Evolutionary conservation across 2,797 vertebrate species (phyloP).

Genomic region (Notolepis coatsorum): DNA sequence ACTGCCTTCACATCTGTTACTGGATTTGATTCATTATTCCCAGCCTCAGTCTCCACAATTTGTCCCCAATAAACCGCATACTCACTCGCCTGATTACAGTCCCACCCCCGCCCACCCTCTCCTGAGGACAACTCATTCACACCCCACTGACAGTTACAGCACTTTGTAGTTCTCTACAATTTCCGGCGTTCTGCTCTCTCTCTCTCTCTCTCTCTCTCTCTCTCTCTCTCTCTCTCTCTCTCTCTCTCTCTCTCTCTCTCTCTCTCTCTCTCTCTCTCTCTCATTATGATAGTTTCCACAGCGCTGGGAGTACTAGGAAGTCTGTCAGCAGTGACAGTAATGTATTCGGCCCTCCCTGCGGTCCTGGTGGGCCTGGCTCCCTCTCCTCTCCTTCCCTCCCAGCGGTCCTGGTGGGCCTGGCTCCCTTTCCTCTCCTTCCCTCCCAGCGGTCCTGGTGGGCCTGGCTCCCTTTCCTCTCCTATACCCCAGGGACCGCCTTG

Average conservation of each 20-base stretch:
- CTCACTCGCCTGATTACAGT: no score
- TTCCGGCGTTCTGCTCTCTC: conserved; percentile 32
- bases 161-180: conserved; percentile 55
- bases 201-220: conserved; percentile 41
- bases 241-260: conserved; percentile 36
- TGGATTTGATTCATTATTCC: conserved; percentile 5
- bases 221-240: conserved; percentile 38
- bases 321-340: conserved; percentile 63
- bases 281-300: conserved; percentile 45
- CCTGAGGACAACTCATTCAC: conserved; percentile 43
- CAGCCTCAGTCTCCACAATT: no score
- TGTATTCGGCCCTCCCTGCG: conserved; percentile 52
- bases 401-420: background rate
- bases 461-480: background rate
- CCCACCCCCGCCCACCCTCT: background rate
- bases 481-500: conserved; percentile 25
- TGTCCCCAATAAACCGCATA: background rate
- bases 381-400: background rate
- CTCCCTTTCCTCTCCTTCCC: background rate
- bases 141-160: conserved; percentile 41
- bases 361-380: background rate
- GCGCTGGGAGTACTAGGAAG: conserved; percentile 47
- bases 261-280: conserved; percentile 13
- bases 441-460: background rate
- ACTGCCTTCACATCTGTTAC: conserved; percentile 26